A percentile compares a stretch with the other conserved stretches of the same genome.
Conservation (phyloP, 2,888 invertebrate species). For the Torymus tubicola region DNA sequence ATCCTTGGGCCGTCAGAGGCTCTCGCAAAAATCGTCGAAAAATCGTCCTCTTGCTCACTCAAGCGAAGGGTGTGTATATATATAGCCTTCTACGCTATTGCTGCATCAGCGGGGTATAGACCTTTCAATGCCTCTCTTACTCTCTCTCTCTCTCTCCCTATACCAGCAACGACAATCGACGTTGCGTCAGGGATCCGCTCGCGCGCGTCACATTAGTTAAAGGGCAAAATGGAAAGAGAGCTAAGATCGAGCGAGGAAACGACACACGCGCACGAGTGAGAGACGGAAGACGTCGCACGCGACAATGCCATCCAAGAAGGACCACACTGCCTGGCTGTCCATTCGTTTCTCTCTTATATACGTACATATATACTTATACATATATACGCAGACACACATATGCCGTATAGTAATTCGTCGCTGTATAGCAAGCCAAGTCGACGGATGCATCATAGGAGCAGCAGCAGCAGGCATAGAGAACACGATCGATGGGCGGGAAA, state of each 20-base stretch:
- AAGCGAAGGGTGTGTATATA: too few relatives aligned
- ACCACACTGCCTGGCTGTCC: not conserved
- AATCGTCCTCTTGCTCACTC: too few relatives aligned
- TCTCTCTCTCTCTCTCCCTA: not conserved
- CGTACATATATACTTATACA: conserved; percentile 24
- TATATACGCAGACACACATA: too few relatives aligned
- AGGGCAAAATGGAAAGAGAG: conserved; percentile 11
- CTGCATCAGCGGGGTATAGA: too few relatives aligned
- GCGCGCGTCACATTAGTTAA: conserved; percentile 23
- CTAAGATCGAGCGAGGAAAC: not conserved
- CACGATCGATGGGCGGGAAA: conserved; percentile 51
- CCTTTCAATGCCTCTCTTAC: not conserved
- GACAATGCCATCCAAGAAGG: too few relatives aligned
- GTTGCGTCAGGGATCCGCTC: conserved; percentile 1
- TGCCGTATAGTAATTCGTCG: not conserved
- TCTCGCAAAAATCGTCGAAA: too few relatives aligned
- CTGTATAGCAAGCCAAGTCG: not conserved
- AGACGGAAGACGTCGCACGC: too few relatives aligned
- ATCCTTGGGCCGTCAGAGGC: too few relatives aligned
- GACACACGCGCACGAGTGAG: not conserved
- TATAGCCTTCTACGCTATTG: too few relatives aligned
- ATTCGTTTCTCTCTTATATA: not conserved
- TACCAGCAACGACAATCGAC: not conserved
- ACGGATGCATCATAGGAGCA: too few relatives aligned
- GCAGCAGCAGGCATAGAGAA: not conserved